phyloP scores from a whole-genome alignment of 2,113 vertebrate species.

The Pipra filicauda region DNA sequence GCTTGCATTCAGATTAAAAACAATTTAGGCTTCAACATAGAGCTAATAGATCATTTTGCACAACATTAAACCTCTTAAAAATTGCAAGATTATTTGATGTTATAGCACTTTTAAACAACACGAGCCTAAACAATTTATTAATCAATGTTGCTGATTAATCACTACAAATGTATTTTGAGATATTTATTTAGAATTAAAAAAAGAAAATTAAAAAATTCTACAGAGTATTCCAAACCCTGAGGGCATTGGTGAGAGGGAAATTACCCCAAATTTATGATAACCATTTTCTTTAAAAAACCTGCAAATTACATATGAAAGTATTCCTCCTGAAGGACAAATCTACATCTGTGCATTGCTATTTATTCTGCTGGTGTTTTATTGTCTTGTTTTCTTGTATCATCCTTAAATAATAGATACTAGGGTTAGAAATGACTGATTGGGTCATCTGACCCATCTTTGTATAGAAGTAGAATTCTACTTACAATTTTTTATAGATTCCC shows the following conservation, averaged over 20 bases:
- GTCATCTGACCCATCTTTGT: not conserved
- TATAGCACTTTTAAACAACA: conserved; percentile 1
- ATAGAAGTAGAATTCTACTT: not conserved
- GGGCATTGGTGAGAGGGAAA: not conserved
- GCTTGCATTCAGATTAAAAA: not conserved
- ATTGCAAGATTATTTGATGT: conserved; percentile 1
- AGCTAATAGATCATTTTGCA: conserved; percentile 40
- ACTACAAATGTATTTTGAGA: not conserved
- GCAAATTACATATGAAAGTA: not conserved
- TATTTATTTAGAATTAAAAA: not conserved
- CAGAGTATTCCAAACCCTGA: not conserved
- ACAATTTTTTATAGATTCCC: not conserved
- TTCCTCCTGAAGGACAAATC: not conserved
- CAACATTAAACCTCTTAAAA: conserved; percentile 16
- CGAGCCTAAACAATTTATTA: not conserved
- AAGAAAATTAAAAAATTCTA: not conserved
- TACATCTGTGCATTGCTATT: not conserved
- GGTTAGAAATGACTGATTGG: not conserved
- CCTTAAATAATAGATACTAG: not conserved
- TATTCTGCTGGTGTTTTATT: not conserved
- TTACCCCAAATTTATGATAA: not conserved
- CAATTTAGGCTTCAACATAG: not conserved
- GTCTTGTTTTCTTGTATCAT: accelerated
- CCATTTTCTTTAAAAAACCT: not conserved
- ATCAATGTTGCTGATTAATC: not conserved